Conservation (phyloP, 2,113 vertebrate genomes). For the mouse (Mus musculus) region GRCm39 chr11:19322001-19322500, state of each 20-base stretch:
- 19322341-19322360: neutral
- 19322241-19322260: neutral
- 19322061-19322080: neutral
- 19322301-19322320: constrained; percentile 44
- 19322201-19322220: constrained; percentile 1
- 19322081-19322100: neutral
- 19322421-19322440: neutral
- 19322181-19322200: neutral
- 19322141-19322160: neutral
- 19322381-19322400: neutral
- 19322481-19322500: neutral
- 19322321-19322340: neutral
- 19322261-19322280: constrained; percentile 17
- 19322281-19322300: constrained; percentile 11
- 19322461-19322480: neutral
- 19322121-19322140: neutral
- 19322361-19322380: neutral
- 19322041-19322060: neutral
- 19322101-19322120: neutral
- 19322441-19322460: neutral
- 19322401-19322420: neutral
- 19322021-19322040: constrained; percentile 23
- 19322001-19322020: neutral
- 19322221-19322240: neutral
- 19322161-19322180: constrained; percentile 5